A percentile compares a stretch with the other conserved stretches of the same genome.
Conservation (phyloP, 2,797 vertebrate genomes). For the Centropyge bicolor region DNA sequence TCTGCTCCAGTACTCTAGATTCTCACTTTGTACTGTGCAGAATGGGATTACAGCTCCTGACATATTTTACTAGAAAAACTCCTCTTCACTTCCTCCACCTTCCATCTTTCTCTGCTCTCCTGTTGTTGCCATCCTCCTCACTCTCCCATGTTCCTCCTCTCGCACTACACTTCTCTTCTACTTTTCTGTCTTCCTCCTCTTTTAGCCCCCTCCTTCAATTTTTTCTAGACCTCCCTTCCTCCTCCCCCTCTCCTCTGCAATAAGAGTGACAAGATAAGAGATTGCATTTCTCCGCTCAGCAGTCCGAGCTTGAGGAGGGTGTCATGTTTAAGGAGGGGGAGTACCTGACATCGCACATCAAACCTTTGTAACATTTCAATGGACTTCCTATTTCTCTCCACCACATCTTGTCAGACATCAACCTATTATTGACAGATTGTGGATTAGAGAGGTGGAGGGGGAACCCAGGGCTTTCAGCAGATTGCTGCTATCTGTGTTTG, state of each 20-base stretch:
- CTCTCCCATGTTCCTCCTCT: slow-evolving; percentile 18
- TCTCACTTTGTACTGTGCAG: slow-evolving; percentile 55
- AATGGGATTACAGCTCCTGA: slow-evolving; percentile 63
- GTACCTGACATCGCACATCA: slow-evolving; percentile 74
- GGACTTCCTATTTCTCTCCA: slow-evolving; percentile 68
- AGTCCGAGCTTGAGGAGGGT: slow-evolving; percentile 68
- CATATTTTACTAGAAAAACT: slow-evolving; percentile 55
- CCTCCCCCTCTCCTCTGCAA: slow-evolving; percentile 29
- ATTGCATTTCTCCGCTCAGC: slow-evolving; percentile 74
- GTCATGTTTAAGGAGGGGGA: slow-evolving; percentile 71
- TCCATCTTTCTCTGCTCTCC: slow-evolving; percentile 43
- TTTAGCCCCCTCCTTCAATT: neutral
- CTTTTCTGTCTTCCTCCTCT: slow-evolving; percentile 18
- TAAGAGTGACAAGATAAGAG: slow-evolving; percentile 81
- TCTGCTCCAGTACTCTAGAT: slow-evolving; percentile 46
- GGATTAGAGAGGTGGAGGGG: slow-evolving; percentile 72
- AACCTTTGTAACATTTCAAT: slow-evolving; percentile 80
- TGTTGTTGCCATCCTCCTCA: neutral
- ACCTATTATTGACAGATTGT: slow-evolving; percentile 79
- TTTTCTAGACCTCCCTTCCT: neutral
- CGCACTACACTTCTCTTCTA: slow-evolving; percentile 18
- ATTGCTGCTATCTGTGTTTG: slow-evolving; percentile 75
- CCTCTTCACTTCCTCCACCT: slow-evolving; percentile 18
- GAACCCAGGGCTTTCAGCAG: slow-evolving; percentile 57
- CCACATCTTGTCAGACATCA: slow-evolving; percentile 77